These are phyloP conservation scores for Ophraella communa DNA, from an alignment of 2,888 invertebrate genomes.

Conservation along the genomic window DNA sequence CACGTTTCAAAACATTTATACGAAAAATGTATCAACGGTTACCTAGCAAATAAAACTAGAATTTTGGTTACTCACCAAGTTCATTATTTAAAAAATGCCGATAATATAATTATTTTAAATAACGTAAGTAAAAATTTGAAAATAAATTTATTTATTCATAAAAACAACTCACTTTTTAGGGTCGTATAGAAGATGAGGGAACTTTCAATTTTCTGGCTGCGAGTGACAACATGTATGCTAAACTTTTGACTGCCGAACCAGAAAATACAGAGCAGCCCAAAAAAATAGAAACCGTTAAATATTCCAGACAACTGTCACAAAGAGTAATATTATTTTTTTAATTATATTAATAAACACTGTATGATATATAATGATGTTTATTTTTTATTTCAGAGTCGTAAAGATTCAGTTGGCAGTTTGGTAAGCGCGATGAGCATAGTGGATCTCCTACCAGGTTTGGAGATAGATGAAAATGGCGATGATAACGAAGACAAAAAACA, in stretches of 20 bases:
- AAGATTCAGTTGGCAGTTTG: conserved; percentile 52
- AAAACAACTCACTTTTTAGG: conserved; percentile 49
- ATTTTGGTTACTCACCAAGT: conserved; percentile 89
- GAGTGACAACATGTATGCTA: conserved; percentile 62
- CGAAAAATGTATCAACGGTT: conserved; percentile 76
- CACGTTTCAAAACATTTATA: conserved; percentile 81
- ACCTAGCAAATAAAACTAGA: conserved; percentile 71
- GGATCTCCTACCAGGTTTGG: conserved; percentile 51
- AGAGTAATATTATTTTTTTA: conserved; percentile 19
- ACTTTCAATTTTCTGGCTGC: conserved; percentile 58
- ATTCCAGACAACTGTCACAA: conserved; percentile 51
- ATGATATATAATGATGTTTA: too few species aligned
- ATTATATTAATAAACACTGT: too few species aligned
- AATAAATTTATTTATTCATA: not conserved
- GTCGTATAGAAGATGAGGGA: conserved; percentile 61
- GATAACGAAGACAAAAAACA: conserved; percentile 49
- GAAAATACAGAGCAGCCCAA: conserved; percentile 54
- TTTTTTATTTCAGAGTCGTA: conserved; percentile 49
- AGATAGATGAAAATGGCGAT: conserved; percentile 54
- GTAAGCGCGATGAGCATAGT: conserved; percentile 57
- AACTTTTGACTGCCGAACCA: conserved; percentile 58
- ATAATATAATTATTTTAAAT: conserved; percentile 70
- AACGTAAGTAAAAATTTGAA: conserved; percentile 61
- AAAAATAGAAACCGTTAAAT: conserved; percentile 44
- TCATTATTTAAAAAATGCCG: conserved; percentile 76